Evolutionary conservation across 2,888 invertebrate genomes (phyloP), one percentile per base, ranked within the genome.

Genomic region (Torymus aiolomorphi): DNA sequence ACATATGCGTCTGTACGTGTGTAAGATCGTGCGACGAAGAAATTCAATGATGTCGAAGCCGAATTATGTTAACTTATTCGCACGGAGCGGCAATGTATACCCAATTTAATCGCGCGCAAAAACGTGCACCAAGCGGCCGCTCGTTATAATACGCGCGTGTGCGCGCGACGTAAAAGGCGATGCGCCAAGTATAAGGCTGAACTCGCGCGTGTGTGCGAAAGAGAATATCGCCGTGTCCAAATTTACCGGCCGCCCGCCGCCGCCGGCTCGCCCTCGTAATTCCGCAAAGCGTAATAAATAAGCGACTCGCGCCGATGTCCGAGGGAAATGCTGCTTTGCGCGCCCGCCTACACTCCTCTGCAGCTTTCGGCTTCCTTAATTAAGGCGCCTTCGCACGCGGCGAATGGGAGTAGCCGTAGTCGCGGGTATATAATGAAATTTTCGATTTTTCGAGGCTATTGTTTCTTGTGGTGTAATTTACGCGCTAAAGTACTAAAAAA

Each of bases 251-350:
- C 8, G 42, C 1, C 5, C 8, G 8, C 8, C 8, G 42, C 42
- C 42, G 8, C 8, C 1, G 42, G 42, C 72, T 72, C 78, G 72
- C 72, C 61, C 66, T 78, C 72, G 78, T 78, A 61, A 78, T 67
- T 78, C 67, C 72, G 57, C 42, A 72, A 67, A 72, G 67, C 61
- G 13, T 49, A 67, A 72, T 78, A 72, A 72, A 73, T 67, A 67
- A 78, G 31, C 72, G 62, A 42, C 20, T 54, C 1, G 42, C n/a
- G 20, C 67, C 54, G 24, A 73, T 67, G 31, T 54, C 49, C 54
- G 18, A 11, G 52, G 20, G 16, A 18, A 42, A 5, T 24, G 16
- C 18, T 18, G 5, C 51, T 52, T 13, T 20, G 51, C 12, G 11
- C 18, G 1, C 31, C n/a, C 65, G 49, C 42, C 20, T 67, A 52